Evolutionary conservation across 2,888 invertebrate species (phyloP).

Genomic region (Sesia bembeciformis): DNA sequence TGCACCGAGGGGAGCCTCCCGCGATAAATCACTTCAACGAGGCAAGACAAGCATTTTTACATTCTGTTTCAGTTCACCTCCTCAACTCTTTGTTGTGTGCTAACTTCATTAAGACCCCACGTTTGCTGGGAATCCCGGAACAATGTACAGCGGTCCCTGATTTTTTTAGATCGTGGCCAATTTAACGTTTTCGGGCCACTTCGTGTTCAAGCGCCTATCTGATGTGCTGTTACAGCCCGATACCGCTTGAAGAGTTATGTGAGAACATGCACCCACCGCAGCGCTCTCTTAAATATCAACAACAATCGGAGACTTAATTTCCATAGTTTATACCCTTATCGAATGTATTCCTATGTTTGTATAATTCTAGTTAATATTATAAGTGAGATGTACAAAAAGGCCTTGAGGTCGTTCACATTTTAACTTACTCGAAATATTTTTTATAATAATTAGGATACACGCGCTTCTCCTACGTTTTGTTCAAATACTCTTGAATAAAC

Average conservation of each 20-base stretch:
- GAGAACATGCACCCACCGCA: slow-evolving; percentile 36
- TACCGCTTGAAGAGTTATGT: slow-evolving; percentile 48
- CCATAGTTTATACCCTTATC: slow-evolving; percentile 1
- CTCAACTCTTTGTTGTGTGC: slow-evolving; percentile 47
- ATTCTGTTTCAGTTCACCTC: slow-evolving; percentile 64
- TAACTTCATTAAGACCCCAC: slow-evolving; percentile 50
- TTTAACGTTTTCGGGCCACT: slow-evolving; percentile 46
- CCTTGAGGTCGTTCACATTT: too few species aligned
- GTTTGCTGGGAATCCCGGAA: slow-evolving; percentile 45
- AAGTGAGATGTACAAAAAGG: too few species aligned
- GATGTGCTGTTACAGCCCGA: slow-evolving; percentile 33
- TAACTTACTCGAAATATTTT: too few species aligned
- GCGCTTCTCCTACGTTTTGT: neutral
- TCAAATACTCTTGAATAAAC: neutral
- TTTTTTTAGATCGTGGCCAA: slow-evolving; percentile 46
- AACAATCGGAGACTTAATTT: slow-evolving; percentile 12
- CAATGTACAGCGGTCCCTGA: slow-evolving; percentile 35
- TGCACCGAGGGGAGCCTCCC: slow-evolving; percentile 31
- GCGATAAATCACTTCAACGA: slow-evolving; percentile 63
- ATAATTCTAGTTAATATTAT: too few species aligned
- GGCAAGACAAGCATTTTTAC: slow-evolving; percentile 56
- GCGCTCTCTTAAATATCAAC: slow-evolving; percentile 10
- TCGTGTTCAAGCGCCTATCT: slow-evolving; percentile 40
- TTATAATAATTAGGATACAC: neutral
- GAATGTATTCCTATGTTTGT: neutral